Evolutionary conservation across 2,888 invertebrate genomes (phyloP).

Genomic region (Synanthedon vespiformis): DNA sequence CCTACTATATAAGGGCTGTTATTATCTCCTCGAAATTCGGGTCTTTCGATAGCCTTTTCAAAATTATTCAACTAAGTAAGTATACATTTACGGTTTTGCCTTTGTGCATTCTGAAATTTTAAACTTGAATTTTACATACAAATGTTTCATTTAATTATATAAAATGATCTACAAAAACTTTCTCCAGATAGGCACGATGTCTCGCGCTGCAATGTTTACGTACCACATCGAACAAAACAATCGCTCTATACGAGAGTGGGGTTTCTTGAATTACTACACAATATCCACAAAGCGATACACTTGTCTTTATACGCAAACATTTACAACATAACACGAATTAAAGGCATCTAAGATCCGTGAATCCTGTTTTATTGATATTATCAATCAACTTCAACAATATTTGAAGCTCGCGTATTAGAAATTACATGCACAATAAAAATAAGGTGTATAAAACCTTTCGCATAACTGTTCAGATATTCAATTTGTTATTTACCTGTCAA

Average conservation of each 20-base stretch:
- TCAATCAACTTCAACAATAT: background rate
- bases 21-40: no score
- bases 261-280: background rate
- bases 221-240: slow-evolving; percentile 29
- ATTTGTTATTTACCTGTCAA: slow-evolving; percentile 5
- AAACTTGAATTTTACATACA: no score
- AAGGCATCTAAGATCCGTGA: background rate
- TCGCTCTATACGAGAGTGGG: slow-evolving; percentile 16
- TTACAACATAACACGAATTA: background rate
- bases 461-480: no score
- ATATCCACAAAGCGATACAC: background rate
- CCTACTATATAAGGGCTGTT: no score
- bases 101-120: no score
- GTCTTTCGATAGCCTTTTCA: no score
- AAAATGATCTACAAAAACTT: slow-evolving; percentile 20
- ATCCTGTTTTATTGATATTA: background rate
- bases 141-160: no score
- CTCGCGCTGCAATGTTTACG: slow-evolving; percentile 26
- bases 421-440: slow-evolving; percentile 13
- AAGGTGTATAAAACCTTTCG: no score
- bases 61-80: no score
- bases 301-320: background rate
- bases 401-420: slow-evolving; percentile 16
- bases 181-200: slow-evolving; percentile 27
- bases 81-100: no score